phyloP scores from a whole-genome alignment of 92 coral and sea anemone genomes.

The Umimayanthus chanpuru region DNA sequence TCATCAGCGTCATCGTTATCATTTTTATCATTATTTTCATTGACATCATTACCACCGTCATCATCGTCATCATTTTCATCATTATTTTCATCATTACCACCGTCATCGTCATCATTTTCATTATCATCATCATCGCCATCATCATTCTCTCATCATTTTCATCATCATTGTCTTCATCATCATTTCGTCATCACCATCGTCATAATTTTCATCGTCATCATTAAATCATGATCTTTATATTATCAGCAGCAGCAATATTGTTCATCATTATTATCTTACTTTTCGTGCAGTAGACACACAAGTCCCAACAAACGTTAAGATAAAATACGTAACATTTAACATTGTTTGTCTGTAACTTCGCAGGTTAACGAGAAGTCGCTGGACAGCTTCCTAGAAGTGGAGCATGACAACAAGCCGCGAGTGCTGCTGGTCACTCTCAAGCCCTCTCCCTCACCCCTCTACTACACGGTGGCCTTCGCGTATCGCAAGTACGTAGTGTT shows the following conservation, averaged over 20 bases:
- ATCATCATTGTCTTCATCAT: too few species aligned
- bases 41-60: too few species aligned
- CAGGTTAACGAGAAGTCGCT: slow-evolving; percentile 56
- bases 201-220: too few species aligned
- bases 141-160: neutral
- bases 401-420: slow-evolving; percentile 81
- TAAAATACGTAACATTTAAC: neutral
- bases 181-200: too few species aligned
- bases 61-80: neutral
- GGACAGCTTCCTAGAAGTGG: slow-evolving; percentile 64
- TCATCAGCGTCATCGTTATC: too few species aligned
- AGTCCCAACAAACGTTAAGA: neutral
- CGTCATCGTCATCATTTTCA: neutral
- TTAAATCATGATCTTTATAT: too few species aligned
- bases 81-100: neutral
- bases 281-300: neutral
- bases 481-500: slow-evolving; percentile 63
- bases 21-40: too few species aligned
- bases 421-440: slow-evolving; percentile 85
- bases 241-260: too few species aligned
- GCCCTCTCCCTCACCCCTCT: slow-evolving; percentile 71
- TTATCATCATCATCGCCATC: neutral
- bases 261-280: too few species aligned
- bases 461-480: slow-evolving; percentile 84
- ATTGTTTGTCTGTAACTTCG: neutral